phyloP scores from a whole-genome alignment of 2,113 vertebrate species.

The Balaenoptera acutorostrata region DNA sequence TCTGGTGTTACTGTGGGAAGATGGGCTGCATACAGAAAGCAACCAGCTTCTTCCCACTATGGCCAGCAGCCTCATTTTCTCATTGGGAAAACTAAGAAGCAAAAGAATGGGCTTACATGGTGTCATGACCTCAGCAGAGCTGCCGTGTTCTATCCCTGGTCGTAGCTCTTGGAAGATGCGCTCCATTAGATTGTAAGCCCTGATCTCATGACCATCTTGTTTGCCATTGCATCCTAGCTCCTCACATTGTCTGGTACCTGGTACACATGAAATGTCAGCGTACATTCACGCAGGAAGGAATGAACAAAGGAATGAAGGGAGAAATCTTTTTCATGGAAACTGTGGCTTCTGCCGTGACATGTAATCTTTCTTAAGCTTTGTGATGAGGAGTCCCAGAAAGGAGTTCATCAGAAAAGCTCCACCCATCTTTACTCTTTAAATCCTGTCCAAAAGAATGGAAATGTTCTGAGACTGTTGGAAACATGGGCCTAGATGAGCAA shows the following conservation, averaged over 20 bases:
- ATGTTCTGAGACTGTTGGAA: neutral
- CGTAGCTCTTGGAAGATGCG: neutral
- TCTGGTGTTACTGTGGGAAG: neutral
- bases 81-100: neutral
- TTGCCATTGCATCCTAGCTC: neutral
- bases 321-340: neutral
- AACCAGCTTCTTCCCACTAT: neutral
- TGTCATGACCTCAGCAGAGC: neutral
- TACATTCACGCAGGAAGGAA: neutral
- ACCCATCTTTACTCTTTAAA: neutral
- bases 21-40: neutral
- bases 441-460: neutral
- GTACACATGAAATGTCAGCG: neutral
- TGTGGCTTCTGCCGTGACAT: neutral
- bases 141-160: neutral
- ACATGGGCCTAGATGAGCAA: neutral
- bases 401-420: neutral
- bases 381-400: neutral
- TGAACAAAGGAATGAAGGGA: neutral
- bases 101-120: neutral
- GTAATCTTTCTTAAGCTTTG: neutral
- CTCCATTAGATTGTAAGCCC: neutral
- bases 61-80: neutral
- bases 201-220: neutral
- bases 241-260: neutral